Evolutionary conservation across 2,113 vertebrate genomes (phyloP), one percentile per base, ranked within the genome.

Genomic region (Ictalurus punctatus): DNA sequence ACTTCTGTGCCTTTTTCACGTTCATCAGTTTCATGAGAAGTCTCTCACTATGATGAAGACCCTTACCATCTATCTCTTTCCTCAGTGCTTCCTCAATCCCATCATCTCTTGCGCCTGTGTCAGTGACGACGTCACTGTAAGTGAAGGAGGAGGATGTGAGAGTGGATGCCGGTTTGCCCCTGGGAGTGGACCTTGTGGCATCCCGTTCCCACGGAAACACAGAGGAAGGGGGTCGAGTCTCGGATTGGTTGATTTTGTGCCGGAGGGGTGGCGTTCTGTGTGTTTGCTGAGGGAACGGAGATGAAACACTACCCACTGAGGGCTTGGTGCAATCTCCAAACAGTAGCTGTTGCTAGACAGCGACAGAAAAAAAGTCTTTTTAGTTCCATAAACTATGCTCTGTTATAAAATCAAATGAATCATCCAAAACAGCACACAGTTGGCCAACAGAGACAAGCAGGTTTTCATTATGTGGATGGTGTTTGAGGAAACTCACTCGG

Each of bases 201-300:
- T 94, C 93, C 54, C 94, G 94, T 92, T 96, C 96, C 96, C 96
- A 96, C 0, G 96, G 95, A 95, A 96, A 96, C 82, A 65, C 89
- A 76, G 94, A 92, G 44, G 83, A 90, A n/a, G 94, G 92, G 83
- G 94, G 93, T 44, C 93, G 93, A 78, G 59, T 27, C 1, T 95
- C 94, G 0, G 92, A 91, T 88, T 95, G 95, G 89, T 93, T 9
- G 0, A 90, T 85, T 0, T 92, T 78, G 27, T 91, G 94, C 25
- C 89, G 92, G 44, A 90, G 81, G 86, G 94, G 93, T 23, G 95
- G 91, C 90, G 88, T 91, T 90, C 90, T 94, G 80, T 93, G 85
- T 48, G 90, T 94, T 52, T 93, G 94, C 90, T 88, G 93, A 73
- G 94, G 92, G 76, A 92, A 92, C 48, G 87, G 79, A 19, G 92